A percentile compares a stretch with the other conserved stretches of the same genome.
phyloP scores from a whole-genome alignment of 2,113 vertebrate genomes.

The Aegypius monachus region DNA sequence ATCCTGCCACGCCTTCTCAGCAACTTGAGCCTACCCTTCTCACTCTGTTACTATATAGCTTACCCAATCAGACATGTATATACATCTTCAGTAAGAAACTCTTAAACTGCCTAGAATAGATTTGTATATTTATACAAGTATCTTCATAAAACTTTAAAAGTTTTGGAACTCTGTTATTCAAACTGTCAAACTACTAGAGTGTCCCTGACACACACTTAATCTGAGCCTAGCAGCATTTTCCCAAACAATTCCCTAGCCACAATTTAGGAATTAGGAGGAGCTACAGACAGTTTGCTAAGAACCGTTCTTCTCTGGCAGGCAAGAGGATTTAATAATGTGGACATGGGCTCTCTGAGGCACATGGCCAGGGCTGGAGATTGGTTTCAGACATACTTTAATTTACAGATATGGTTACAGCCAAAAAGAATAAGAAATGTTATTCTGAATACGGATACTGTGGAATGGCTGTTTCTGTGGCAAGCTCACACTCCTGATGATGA shows the following conservation, averaged over 20 bases:
- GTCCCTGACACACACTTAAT: background rate
- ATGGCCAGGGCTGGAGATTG: background rate
- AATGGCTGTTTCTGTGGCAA: background rate
- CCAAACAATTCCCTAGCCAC: background rate
- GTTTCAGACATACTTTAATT: background rate
- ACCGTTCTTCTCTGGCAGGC: background rate
- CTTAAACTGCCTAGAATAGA: background rate
- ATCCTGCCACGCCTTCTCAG: accelerated
- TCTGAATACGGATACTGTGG: background rate
- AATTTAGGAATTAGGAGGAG: background rate
- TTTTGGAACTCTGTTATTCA: background rate
- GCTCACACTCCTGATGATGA: background rate
- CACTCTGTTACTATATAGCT: background rate
- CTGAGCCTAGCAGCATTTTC: background rate
- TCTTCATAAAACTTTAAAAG: background rate
- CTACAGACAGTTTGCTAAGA: background rate
- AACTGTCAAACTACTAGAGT: background rate
- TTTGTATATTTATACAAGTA: background rate
- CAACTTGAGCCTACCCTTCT: background rate
- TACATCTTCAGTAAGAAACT: background rate
- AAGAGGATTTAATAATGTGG: background rate
- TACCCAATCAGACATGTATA: background rate
- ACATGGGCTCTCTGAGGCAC: background rate
- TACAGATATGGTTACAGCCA: background rate
- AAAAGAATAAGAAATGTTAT: background rate